A percentile compares a stretch with the other conserved stretches of the same genome.
Conservation (phyloP, 2,113 vertebrate genomes). For the Pangasianodon gigas region DNA sequence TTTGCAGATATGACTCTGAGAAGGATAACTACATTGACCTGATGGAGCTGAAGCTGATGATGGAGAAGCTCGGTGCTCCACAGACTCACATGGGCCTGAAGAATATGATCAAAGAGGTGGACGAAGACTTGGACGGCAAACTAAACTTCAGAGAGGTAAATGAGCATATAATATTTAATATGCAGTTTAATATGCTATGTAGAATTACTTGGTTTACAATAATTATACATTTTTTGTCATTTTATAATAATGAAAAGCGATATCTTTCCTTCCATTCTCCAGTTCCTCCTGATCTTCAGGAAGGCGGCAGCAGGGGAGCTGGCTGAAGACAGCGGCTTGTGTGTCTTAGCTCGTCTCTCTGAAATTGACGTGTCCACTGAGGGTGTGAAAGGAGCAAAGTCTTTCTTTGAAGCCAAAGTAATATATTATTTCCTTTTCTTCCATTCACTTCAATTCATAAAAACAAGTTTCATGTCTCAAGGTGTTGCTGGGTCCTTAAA, state of each 20-base stretch:
- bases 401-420: conserved; percentile 96
- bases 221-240: not conserved
- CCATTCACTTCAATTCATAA: not conserved
- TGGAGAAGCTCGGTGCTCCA: conserved; percentile 92
- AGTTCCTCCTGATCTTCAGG: conserved; percentile 96
- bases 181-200: not conserved
- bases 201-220: not conserved
- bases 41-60: conserved; percentile 97
- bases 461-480: not conserved
- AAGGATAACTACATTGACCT: conserved; percentile 91
- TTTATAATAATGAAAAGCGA: not conserved
- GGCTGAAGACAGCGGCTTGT: conserved; percentile 87
- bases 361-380: conserved; percentile 93
- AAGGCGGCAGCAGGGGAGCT: conserved; percentile 91
- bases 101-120: conserved; percentile 98
- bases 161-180: not conserved
- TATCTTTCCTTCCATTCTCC: not conserved
- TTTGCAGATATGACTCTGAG: conserved; percentile 79
- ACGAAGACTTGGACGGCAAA: conserved; percentile 92
- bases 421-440: conserved; percentile 49
- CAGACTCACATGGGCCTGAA: conserved; percentile 93
- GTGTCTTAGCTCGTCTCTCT: conserved; percentile 84
- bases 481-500: not conserved
- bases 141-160: conserved; percentile 92
- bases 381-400: conserved; percentile 93